Evolutionary conservation across 2,113 vertebrate species (phyloP).

Genomic region (Antechinus stuartii): DNA sequence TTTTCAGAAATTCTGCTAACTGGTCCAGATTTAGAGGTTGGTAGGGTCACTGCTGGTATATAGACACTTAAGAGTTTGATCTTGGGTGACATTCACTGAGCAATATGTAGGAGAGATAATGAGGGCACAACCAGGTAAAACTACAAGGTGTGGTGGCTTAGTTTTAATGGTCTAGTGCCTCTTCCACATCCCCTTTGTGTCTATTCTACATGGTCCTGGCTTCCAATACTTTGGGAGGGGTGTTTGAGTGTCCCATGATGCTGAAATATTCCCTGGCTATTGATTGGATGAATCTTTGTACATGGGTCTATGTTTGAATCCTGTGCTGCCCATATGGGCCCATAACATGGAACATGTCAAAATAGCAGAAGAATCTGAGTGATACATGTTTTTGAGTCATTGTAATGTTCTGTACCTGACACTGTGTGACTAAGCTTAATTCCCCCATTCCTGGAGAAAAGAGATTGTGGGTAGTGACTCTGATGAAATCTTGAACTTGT

Average conservation of each 20-base stretch:
- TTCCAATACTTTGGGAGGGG: neutral
- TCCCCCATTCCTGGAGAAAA: neutral
- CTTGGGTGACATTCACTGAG: neutral
- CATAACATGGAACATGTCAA: neutral
- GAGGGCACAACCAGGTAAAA: neutral
- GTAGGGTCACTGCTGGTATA: neutral
- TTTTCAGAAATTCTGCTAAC: neutral
- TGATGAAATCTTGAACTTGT: neutral
- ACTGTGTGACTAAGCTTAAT: neutral
- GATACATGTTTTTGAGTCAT: neutral
- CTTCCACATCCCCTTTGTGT: neutral
- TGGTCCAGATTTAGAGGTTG: neutral
- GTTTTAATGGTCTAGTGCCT: neutral
- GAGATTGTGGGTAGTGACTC: neutral
- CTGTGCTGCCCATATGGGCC: neutral
- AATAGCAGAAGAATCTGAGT: neutral
- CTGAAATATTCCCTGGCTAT: neutral
- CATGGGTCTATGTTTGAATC: neutral
- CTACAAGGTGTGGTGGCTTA: neutral
- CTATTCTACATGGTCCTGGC: neutral
- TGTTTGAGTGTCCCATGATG: neutral
- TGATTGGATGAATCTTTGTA: neutral
- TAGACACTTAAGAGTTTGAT: neutral
- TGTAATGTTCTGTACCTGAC: neutral
- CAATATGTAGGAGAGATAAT: neutral